A percentile compares a stretch with the other conserved stretches of the same genome.
These are phyloP conservation scores for Stigmatopora argus DNA, from an alignment of 2,113 vertebrate species.

Conservation along the genomic window DNA sequence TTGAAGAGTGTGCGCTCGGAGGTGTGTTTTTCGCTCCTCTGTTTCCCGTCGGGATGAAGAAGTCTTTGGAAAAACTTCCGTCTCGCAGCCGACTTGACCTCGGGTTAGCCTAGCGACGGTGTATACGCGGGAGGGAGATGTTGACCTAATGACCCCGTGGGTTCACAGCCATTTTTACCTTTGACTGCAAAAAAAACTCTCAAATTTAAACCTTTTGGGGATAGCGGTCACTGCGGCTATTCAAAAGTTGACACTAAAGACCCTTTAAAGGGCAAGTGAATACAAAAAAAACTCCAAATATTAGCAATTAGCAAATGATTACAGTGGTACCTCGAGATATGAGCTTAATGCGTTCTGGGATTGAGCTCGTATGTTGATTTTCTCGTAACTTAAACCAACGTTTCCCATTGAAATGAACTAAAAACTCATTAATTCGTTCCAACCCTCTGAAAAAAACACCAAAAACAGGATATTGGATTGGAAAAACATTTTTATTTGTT, in stretches of 20 bases:
- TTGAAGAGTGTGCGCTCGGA: slow-evolving; percentile 1
- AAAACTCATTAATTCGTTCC: too few species aligned
- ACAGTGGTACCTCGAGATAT: too few species aligned
- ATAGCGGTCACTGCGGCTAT: too few species aligned
- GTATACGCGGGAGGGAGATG: background rate
- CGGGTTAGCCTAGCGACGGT: background rate
- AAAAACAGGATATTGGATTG: too few species aligned
- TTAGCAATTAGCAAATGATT: too few species aligned
- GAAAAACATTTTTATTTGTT: too few species aligned
- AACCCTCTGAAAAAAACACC: too few species aligned
- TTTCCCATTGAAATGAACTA: too few species aligned
- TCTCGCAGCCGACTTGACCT: background rate
- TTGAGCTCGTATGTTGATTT: too few species aligned
- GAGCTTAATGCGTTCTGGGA: too few species aligned
- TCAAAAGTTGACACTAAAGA: background rate
- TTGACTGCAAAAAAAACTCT: background rate
- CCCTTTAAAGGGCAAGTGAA: background rate
- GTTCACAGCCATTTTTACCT: background rate
- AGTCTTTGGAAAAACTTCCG: background rate
- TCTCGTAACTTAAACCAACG: too few species aligned
- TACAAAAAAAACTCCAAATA: too few species aligned
- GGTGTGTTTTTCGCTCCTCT: background rate
- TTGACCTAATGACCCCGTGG: background rate
- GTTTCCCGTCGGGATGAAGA: background rate
- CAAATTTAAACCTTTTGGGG: background rate